Percentiles rank a stretch among this genome's conserved stretches.
Conservation (phyloP, 2,113 vertebrate genomes). For the Pelobates fuscus region DNA sequence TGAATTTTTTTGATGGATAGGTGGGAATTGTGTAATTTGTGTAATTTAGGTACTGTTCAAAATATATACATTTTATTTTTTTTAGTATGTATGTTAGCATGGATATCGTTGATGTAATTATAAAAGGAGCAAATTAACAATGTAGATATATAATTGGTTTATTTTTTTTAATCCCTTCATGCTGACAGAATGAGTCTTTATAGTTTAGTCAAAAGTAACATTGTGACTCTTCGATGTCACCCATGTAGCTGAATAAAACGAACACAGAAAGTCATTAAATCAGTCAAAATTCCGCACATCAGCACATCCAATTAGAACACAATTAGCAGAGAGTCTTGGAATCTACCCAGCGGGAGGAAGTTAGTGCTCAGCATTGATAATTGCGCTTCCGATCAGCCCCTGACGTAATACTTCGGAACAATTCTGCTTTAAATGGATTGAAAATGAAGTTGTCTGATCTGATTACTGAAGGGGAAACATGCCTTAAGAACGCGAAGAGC, state of each 20-base stretch:
- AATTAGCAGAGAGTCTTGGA: slow-evolving; percentile 5
- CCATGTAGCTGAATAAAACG: not conserved
- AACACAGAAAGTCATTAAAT: slow-evolving; percentile 5
- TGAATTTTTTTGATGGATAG: no score
- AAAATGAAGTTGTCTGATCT: not conserved
- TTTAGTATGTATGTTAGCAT: no score
- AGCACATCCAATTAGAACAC: slow-evolving; percentile 4
- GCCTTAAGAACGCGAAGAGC: not conserved
- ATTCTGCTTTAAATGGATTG: not conserved
- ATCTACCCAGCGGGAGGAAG: slow-evolving; percentile 7
- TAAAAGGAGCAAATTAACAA: no score
- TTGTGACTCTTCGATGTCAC: not conserved
- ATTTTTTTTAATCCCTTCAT: no score
- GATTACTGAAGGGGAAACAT: slow-evolving; percentile 13
- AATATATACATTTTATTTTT: no score
- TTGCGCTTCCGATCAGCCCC: not conserved
- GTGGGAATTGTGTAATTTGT: no score
- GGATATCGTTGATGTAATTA: no score
- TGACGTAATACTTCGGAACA: not conserved
- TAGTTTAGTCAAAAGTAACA: no score
- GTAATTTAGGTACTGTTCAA: no score
- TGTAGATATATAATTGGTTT: no score
- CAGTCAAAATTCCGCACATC: slow-evolving; percentile 1
- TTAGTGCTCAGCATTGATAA: not conserved
- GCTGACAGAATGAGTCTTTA: no score